phyloP scores from a whole-genome alignment of 2,797 vertebrate species.

The Champsocephalus esox region DNA sequence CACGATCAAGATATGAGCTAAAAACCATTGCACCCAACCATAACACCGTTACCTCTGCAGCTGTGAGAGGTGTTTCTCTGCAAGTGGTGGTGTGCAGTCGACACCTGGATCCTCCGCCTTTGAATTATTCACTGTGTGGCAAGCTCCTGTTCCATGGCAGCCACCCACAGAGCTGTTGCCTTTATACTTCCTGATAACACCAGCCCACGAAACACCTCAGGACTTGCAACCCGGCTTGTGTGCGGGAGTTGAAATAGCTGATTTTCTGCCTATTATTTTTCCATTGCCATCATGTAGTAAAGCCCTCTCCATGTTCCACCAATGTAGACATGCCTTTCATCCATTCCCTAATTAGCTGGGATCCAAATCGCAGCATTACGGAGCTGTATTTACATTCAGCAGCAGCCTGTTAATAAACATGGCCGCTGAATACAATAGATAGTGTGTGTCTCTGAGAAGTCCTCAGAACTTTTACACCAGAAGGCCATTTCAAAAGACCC shows the following conservation, averaged over 20 bases:
- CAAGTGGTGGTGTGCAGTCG: conserved; percentile 26
- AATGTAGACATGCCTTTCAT: conserved; percentile 21
- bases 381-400: conserved; percentile 66
- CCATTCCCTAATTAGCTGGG: conserved; percentile 45
- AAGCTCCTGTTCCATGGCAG: conserved; percentile 37
- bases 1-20: conserved; percentile 33
- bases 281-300: background rate
- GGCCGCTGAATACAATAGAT: conserved; percentile 49
- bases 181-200: conserved; percentile 59
- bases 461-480: conserved; percentile 53
- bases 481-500: conserved; percentile 51
- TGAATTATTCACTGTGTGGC: conserved; percentile 63
- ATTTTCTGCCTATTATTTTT: conserved; percentile 2
- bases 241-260: conserved; percentile 9
- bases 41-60: conserved; percentile 26
- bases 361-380: conserved; percentile 55
- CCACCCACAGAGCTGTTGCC: conserved; percentile 52
- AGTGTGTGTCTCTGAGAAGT: conserved; percentile 19
- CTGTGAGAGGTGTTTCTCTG: conserved; percentile 7
- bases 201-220: conserved; percentile 22
- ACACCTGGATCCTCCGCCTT: conserved; percentile 42
- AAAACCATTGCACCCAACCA: conserved; percentile 29
- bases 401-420: conserved; percentile 76
- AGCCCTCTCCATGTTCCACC: conserved; percentile 10
- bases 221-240: conserved; percentile 13